A percentile compares a stretch with the other conserved stretches of the same genome.
Conservation (phyloP, 2,797 vertebrate genomes). For the Galagoides demidoff region DNA sequence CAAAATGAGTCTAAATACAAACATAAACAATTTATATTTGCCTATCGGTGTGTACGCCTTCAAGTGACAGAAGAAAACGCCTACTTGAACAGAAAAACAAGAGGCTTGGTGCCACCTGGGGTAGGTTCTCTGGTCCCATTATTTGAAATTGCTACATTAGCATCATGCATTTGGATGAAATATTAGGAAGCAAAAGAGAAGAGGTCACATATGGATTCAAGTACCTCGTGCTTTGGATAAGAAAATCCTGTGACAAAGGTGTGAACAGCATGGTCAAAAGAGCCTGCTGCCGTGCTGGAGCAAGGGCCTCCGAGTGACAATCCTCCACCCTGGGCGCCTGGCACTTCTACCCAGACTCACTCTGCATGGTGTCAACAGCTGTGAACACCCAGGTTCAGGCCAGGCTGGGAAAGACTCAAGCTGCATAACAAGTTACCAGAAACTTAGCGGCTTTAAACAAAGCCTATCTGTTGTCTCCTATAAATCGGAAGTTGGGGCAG, state of each 20-base stretch:
- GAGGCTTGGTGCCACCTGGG: not conserved
- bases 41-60: not conserved
- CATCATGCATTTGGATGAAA: not conserved
- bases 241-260: not conserved
- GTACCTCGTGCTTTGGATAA: not conserved
- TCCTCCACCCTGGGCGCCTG: not conserved
- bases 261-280: not conserved
- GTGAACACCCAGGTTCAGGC: not conserved
- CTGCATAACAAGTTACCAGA: not conserved
- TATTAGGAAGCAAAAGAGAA: not conserved
- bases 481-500: not conserved
- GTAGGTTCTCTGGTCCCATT: not conserved
- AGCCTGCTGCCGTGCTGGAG: not conserved
- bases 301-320: not conserved
- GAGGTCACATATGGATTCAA: not conserved
- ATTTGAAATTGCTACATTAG: not conserved
- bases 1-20: not conserved
- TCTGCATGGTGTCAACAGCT: not conserved
- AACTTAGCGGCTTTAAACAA: not conserved
- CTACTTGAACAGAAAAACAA: not conserved
- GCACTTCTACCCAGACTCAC: not conserved
- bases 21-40: not conserved
- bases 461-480: not conserved
- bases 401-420: not conserved
- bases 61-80: not conserved